Conservation (phyloP, 1,140 invertebrate genomes). For the Brachionus plicatilis region DNA sequence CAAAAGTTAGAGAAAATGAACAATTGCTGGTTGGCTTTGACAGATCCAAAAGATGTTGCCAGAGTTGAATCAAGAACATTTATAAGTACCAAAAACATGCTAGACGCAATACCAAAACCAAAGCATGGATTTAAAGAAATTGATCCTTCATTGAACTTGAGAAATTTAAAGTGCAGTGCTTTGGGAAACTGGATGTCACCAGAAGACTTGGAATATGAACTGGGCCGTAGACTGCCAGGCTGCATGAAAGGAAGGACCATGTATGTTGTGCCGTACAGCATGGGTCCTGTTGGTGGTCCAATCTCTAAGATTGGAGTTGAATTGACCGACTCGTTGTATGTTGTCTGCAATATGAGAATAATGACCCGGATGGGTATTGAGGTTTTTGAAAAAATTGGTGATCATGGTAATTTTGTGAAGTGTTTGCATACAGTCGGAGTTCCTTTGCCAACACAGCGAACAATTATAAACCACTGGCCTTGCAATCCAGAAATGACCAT, state of each 20-base stretch:
- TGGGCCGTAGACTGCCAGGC: constrained; percentile 80
- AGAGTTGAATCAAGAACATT: constrained; percentile 91
- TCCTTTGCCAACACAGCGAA: constrained; percentile 59
- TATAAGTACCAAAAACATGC: constrained; percentile 75
- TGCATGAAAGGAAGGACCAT: constrained; percentile 96
- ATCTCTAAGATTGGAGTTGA: constrained; percentile 91
- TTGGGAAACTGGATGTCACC: constrained; percentile 93
- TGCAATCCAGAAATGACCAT: constrained; percentile 66
- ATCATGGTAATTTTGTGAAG: constrained; percentile 57
- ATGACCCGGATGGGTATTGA: constrained; percentile 91
- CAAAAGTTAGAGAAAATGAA: constrained; percentile 77
- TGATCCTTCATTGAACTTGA: neutral
- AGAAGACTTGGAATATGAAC: constrained; percentile 71
- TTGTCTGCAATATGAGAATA: constrained; percentile 90
- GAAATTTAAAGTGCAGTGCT: constrained; percentile 46
- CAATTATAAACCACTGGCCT: constrained; percentile 72
- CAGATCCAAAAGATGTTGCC: constrained; percentile 93
- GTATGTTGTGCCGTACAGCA: constrained; percentile 97
- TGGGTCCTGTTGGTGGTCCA: constrained; percentile 84
- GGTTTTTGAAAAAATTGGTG: constrained; percentile 46
- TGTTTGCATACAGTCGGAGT: constrained; percentile 93
- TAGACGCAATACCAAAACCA: constrained; percentile 68
- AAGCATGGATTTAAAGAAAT: constrained; percentile 46
- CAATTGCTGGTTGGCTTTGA: constrained; percentile 89
- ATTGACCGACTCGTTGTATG: constrained; percentile 93